Percentiles rank a stretch among this genome's conserved stretches.
phyloP scores from a whole-genome alignment of 2,888 invertebrate species.

The Epirrhoe tristata region DNA sequence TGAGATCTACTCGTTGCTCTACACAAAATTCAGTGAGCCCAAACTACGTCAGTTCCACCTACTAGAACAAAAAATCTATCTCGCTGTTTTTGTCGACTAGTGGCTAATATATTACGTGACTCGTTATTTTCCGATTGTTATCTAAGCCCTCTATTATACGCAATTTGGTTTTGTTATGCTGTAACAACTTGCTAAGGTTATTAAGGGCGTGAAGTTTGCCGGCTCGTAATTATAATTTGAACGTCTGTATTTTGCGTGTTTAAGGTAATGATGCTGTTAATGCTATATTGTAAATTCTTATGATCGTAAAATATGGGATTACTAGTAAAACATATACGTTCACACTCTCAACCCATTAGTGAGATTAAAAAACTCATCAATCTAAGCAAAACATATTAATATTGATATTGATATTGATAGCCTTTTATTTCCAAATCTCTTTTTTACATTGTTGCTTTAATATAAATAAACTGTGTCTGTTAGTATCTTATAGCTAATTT shows the following conservation, averaged over 20 bases:
- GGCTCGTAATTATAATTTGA: conserved; percentile 10
- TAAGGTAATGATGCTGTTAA: background rate
- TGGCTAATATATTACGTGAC: conserved; percentile 71
- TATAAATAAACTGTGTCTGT: too few relatives aligned
- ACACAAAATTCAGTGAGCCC: background rate
- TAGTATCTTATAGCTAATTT: too few relatives aligned
- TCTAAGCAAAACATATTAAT: too few relatives aligned
- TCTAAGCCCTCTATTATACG: conserved; percentile 56
- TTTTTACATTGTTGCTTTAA: too few relatives aligned
- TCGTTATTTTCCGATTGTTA: conserved; percentile 62
- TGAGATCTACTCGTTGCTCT: too few relatives aligned
- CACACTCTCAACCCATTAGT: too few relatives aligned
- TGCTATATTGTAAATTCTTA: too few relatives aligned
- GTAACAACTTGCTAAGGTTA: conserved; percentile 28
- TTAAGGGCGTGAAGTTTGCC: conserved; percentile 13
- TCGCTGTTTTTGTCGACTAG: conserved; percentile 34
- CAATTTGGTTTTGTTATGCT: conserved; percentile 50
- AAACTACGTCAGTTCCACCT: background rate
- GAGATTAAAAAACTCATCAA: too few relatives aligned
- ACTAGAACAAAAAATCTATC: conserved; percentile 29
- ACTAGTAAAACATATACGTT: too few relatives aligned
- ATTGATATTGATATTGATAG: too few relatives aligned
- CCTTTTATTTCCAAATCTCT: too few relatives aligned
- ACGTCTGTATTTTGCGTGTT: background rate
- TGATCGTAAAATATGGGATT: too few relatives aligned